A percentile compares a stretch with the other conserved stretches of the same genome.
Conservation (phyloP, 2,888 invertebrate genomes). For the Zelleria hepariella region DNA sequence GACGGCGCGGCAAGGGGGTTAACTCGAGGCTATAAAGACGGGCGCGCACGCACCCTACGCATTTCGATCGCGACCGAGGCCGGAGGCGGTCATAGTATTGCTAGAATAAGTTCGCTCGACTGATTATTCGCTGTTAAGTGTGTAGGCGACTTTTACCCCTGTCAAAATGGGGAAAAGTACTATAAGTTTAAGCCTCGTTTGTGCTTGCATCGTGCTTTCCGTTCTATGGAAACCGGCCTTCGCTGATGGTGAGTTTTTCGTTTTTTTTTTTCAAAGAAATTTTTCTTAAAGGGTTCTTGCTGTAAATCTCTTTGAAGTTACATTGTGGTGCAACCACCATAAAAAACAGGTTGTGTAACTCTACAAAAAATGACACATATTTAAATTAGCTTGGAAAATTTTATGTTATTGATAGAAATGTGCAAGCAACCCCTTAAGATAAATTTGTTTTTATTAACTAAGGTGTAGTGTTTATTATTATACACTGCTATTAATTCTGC, state of each 20-base stretch:
- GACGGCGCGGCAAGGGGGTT: no score
- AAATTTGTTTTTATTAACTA: neutral
- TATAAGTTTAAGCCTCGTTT: slow-evolving; percentile 42
- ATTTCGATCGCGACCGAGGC: slow-evolving; percentile 49
- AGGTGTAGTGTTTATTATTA: neutral
- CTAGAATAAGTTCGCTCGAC: slow-evolving; percentile 44
- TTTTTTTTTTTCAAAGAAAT: slow-evolving; percentile 5
- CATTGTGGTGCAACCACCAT: no score
- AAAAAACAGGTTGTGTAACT: no score
- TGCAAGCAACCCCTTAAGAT: neutral
- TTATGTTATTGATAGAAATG: neutral
- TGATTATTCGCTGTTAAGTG: slow-evolving; percentile 35
- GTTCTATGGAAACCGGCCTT: slow-evolving; percentile 58
- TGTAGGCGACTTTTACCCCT: slow-evolving; percentile 40
- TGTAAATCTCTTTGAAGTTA: no score
- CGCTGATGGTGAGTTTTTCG: slow-evolving; percentile 43
- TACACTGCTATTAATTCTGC: neutral
- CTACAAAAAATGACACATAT: no score
- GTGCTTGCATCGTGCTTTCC: slow-evolving; percentile 54
- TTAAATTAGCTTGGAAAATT: no score
- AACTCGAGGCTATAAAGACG: slow-evolving; percentile 39
- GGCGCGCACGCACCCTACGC: slow-evolving; percentile 22
- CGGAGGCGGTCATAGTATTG: slow-evolving; percentile 40
- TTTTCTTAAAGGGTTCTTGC: neutral
- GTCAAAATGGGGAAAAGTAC: slow-evolving; percentile 54